Base-by-base conservation (phyloP, 37 sponge, comb jelly and placozoan genomes). In the Bolinopsis microptera region DNA sequence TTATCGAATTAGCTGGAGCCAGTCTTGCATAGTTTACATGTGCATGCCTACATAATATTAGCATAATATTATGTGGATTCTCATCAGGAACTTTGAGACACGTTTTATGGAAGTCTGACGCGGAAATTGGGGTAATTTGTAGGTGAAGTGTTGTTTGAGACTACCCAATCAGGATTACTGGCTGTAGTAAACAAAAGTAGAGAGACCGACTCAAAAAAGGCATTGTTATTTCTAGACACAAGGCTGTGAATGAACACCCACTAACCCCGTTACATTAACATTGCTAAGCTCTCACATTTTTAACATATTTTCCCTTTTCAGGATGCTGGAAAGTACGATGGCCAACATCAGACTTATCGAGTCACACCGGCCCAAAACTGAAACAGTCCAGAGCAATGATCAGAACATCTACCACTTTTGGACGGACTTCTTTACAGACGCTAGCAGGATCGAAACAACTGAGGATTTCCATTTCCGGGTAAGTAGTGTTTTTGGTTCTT, bases 241-340 rank as follows among this genome's bases (percentile, higher is more conserved):
- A n/a, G n/a, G n/a, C n/a, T n/a, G n/a, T n/a, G n/a, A n/a, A n/a
- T n/a, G n/a, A n/a, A n/a, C n/a, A n/a, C n/a, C n/a, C n/a, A n/a
- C n/a, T n/a, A n/a, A n/a, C n/a, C n/a, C n/a, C n/a, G n/a, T n/a
- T n/a, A n/a, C n/a, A n/a, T n/a, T n/a, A n/a, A n/a, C n/a, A n/a
- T n/a, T n/a, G n/a, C n/a, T n/a, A n/a, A n/a, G n/a, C n/a, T 13
- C 61, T 48, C 61, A 48, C 61, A 48, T 48, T 48, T 48, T 48
- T 48, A 48, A 48, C 61, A 48, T 48, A 18, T 48, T 48, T 48
- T 48, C 61, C 5, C 61, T 13, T 77, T 1, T 1, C 80, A 77
- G 80, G 80, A 77, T 77, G 80, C 32, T 77, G 80, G 80, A 77
- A 77, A 77, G 80, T 35, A 77, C 80, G 90, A 86, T 86, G 90